A percentile compares a stretch with the other conserved stretches of the same genome.
phyloP scores from a whole-genome alignment of 1,140 invertebrate species.

The Listronotus bonariensis region DNA sequence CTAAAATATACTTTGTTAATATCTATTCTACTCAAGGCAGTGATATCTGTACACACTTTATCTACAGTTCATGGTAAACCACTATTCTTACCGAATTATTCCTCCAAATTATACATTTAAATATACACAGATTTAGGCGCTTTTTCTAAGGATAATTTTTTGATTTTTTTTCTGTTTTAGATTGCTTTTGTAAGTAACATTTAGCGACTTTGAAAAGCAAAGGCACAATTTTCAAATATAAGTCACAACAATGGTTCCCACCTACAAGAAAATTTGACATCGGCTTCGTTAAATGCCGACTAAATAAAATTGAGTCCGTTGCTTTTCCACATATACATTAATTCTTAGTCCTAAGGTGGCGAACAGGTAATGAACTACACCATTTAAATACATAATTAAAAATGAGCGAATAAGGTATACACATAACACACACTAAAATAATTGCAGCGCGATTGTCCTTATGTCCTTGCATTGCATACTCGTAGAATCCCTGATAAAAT shows the following conservation, averaged over 20 bases:
- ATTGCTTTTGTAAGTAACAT: conserved; percentile 26
- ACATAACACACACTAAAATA: conserved; percentile 46
- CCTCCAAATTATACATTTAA: conserved; percentile 21
- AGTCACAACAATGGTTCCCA: conserved; percentile 1
- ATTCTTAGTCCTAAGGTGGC: conserved; percentile 28
- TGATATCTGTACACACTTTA: conserved; percentile 49
- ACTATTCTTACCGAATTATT: conserved; percentile 23
- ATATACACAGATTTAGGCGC: conserved; percentile 30
- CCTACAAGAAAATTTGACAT: conserved; percentile 5
- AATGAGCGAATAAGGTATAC: conserved; percentile 49
- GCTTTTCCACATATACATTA: conserved; percentile 28
- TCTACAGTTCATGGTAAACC: conserved; percentile 37
- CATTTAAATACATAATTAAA: conserved; percentile 36
- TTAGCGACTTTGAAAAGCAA: conserved; percentile 31
- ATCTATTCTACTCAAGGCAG: conserved; percentile 48
- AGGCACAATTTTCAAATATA: conserved; percentile 26
- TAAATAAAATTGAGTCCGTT: conserved; percentile 31
- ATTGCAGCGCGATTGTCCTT: conserved; percentile 51
- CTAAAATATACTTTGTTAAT: conserved; percentile 44
- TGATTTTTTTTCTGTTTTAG: conserved; percentile 28
- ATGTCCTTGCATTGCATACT: conserved; percentile 49
- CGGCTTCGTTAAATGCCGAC: conserved; percentile 15
- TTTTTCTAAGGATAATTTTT: conserved; percentile 24
- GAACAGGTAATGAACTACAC: conserved; percentile 27
- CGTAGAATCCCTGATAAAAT: conserved; percentile 54